Conservation (phyloP, 2,888 invertebrate species). For the Cremastobaeus sp. region DNA sequence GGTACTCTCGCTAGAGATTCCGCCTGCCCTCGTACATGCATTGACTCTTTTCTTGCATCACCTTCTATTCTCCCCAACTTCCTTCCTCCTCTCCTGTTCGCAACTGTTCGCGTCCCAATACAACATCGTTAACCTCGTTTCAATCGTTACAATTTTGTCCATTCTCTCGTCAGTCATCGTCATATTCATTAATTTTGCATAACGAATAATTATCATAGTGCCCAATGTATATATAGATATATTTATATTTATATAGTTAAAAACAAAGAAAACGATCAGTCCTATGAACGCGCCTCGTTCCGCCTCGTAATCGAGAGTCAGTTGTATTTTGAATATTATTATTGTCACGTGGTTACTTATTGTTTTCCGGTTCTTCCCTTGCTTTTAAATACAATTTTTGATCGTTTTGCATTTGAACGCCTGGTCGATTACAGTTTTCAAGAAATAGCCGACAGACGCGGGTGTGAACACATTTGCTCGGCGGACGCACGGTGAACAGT, state of each 20-base stretch:
- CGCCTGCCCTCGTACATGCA: too few relatives aligned
- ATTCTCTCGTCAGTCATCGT: constrained; percentile 47
- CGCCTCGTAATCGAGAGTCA: constrained; percentile 60
- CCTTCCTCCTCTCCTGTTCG: constrained; percentile 1
- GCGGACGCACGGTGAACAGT: too few relatives aligned
- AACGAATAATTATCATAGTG: constrained; percentile 59
- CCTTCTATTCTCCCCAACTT: not conserved
- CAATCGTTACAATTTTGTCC: constrained; percentile 14
- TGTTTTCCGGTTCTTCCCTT: constrained; percentile 16
- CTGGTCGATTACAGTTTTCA: constrained; percentile 44
- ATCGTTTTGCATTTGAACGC: constrained; percentile 5
- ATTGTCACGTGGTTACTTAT: constrained; percentile 64
- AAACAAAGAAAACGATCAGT: constrained; percentile 61
- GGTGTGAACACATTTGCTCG: not conserved
- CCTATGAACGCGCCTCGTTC: constrained; percentile 63
- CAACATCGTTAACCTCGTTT: constrained; percentile 15
- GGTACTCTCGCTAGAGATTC: too few relatives aligned
- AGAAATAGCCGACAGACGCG: too few relatives aligned
- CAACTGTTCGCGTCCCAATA: constrained; percentile 1
- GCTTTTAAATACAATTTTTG: constrained; percentile 1
- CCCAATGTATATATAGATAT: constrained; percentile 51
- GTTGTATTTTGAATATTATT: constrained; percentile 64
- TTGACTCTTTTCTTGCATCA: too few relatives aligned
- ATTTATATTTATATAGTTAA: constrained; percentile 56
- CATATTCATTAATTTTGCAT: constrained; percentile 58